phyloP scores from a whole-genome alignment of 2,888 invertebrate species.

The Ectemnius lituratus region DNA sequence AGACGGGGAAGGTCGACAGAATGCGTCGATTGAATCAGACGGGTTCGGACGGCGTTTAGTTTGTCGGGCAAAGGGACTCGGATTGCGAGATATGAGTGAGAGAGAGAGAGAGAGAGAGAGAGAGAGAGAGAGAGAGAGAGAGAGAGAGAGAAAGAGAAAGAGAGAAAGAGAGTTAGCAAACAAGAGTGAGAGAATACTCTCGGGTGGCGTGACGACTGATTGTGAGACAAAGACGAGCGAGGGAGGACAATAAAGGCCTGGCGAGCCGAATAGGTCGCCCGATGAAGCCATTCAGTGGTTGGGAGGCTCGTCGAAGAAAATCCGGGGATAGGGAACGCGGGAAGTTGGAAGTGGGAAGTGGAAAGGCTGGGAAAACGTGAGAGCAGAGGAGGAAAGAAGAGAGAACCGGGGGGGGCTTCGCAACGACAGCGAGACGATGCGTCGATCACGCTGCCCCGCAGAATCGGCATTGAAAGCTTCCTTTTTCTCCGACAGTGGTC shows the following conservation, averaged over 20 bases:
- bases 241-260: slow-evolving; percentile 53
- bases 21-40: not conserved
- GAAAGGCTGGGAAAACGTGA: slow-evolving; percentile 14
- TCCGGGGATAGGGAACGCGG: slow-evolving; percentile 45
- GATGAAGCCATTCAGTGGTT: slow-evolving; percentile 33
- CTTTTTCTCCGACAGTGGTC: slow-evolving; percentile 54
- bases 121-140: not conserved
- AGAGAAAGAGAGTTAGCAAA: no score
- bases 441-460: slow-evolving; percentile 53
- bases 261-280: slow-evolving; percentile 46
- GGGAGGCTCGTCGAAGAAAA: slow-evolving; percentile 48
- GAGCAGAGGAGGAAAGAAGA: slow-evolving; percentile 22
- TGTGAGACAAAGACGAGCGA: slow-evolving; percentile 49
- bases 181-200: not conserved
- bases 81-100: slow-evolving; percentile 25
- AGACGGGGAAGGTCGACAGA: not conserved
- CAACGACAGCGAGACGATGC: slow-evolving; percentile 55
- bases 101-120: no score
- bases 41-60: slow-evolving; percentile 15
- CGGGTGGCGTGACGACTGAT: slow-evolving; percentile 39
- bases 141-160: no score
- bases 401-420: not conserved
- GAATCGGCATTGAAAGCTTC: slow-evolving; percentile 54
- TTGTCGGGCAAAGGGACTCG: slow-evolving; percentile 47
- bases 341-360: not conserved